Base-by-base conservation (phyloP, 2,888 invertebrate species). In the Drosophila heteroneura region DNA sequence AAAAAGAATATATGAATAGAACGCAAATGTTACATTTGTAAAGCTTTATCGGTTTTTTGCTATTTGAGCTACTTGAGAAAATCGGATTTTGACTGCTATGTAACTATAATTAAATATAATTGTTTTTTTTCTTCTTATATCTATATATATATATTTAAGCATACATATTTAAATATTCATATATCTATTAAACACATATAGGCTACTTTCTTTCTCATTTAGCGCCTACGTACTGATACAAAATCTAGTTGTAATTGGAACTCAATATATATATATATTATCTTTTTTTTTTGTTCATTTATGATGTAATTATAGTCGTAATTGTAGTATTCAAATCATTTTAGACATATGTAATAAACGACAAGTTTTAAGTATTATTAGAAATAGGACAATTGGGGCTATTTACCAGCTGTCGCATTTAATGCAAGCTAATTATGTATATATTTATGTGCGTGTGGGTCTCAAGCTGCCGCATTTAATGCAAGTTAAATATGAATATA, bases 81-180 rank as follows among this genome's bases (percentile, higher is more conserved):
- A 68, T 73, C 62, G 83, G 72, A 82, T 80, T 74, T 70, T 54
- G 85, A 88, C 88, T 85, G 85, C 85, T 82, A 77, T 81, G 64
- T 88, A 79, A 57, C 47, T 81, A 51, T 85, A 73, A 69, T 58
- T 76, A 78, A 51, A 71, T 47, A 41, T 60, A 79, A 33, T 68
- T 64, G 22, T 52, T 60, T 54, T 66, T 70, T 66, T 63, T 57
- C 22, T 57, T 65, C 62, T 62, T 39, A 76, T 49, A 71, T 67
- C 51, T 61, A 71, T 66, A 65, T 22, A 51, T 22, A 51, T 57
- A 28, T 61, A 64, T 59, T 59, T 64, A 56, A 22, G 14, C 14
- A 51, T 12, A 28, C 30, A 35, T 52, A 52, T 32, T 61, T 47
- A 47, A 16, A 61, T 52, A 63, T 52, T 47, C 35, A 52, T 57